Evolutionary conservation across 1,140 invertebrate genomes (phyloP), one percentile per base, ranked within the genome.

Genomic region (Orussus abietinus): DNA sequence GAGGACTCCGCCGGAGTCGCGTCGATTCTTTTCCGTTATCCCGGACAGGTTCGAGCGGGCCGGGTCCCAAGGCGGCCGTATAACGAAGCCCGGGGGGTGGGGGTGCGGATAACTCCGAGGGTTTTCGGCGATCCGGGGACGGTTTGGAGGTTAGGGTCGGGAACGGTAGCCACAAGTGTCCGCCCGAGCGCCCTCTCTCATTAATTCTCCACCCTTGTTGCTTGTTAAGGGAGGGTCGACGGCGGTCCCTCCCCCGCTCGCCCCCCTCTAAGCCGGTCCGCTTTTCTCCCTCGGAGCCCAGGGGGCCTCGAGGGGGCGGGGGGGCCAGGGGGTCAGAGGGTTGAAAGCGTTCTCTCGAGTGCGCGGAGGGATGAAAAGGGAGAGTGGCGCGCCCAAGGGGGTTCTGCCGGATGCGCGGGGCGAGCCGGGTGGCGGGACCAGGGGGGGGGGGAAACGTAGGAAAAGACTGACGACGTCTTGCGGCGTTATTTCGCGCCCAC

Each of bases 141-240:
- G 51, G 59, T 53, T 63, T 60, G 55, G 57, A 58, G 62, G 53
- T 47, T 44, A 49, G 57, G 56, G 59, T 62, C 53, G 64, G 65
- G 56, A n/a, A n/a, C 62, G 66, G 62, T 72, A 72, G 68, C 69
- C 68, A 72, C 69, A 72, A 72, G 69, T 72, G 69, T 71, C 69
- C 66, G 64, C 64, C 61, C 54, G 60, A 58, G 67, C 66, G 62
- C 62, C 66, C 64, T 70, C 63, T 65, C 68, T 72, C 69, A 72
- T 71, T 72, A 71, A 71, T 72, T 72, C 68, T 72, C 68, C 64
- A 69, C 66, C 68, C 69, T 72, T 69, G 68, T 63, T 69, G 63
- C 66, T 71, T 69, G 69, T 69, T 70, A 72, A 63, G 64, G 61
- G 59, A 67, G 63, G 42, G 64, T 51, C 49, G 55, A 54, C 48